phyloP scores from a whole-genome alignment of 2,797 vertebrate genomes.

The Momotus momota region DNA sequence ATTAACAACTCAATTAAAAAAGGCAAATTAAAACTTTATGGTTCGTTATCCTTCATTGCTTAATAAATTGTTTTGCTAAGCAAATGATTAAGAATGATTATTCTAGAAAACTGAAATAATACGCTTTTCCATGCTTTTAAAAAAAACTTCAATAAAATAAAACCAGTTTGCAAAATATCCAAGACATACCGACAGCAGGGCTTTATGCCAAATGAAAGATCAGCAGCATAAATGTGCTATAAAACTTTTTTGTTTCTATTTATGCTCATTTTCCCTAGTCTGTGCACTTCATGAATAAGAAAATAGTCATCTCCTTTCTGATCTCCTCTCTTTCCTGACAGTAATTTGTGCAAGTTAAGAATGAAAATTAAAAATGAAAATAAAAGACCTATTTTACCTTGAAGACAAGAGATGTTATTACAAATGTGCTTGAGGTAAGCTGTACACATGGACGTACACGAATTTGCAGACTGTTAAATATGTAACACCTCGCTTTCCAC shows the following conservation, averaged over 20 bases:
- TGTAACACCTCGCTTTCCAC: background rate
- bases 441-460: rapidly evolving
- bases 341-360: background rate
- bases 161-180: slow-evolving; percentile 22
- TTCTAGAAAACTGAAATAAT: slow-evolving; percentile 62
- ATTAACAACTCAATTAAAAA: slow-evolving; percentile 88
- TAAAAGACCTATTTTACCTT: background rate
- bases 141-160: slow-evolving; percentile 3
- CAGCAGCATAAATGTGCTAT: background rate
- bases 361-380: background rate
- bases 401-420: too few relatives aligned
- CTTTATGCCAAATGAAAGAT: background rate
- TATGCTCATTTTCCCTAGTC: background rate
- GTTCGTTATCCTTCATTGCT: slow-evolving; percentile 80
- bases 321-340: background rate
- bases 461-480: background rate
- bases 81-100: slow-evolving; percentile 79
- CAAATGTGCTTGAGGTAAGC: background rate
- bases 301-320: background rate
- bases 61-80: slow-evolving; percentile 83
- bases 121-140: slow-evolving; percentile 28
- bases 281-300: background rate
- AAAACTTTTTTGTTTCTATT: background rate
- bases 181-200: background rate
- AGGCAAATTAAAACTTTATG: slow-evolving; percentile 84